Evolutionary conservation across 2,113 vertebrate genomes (phyloP).

Genomic region (Albula goreensis): DNA sequence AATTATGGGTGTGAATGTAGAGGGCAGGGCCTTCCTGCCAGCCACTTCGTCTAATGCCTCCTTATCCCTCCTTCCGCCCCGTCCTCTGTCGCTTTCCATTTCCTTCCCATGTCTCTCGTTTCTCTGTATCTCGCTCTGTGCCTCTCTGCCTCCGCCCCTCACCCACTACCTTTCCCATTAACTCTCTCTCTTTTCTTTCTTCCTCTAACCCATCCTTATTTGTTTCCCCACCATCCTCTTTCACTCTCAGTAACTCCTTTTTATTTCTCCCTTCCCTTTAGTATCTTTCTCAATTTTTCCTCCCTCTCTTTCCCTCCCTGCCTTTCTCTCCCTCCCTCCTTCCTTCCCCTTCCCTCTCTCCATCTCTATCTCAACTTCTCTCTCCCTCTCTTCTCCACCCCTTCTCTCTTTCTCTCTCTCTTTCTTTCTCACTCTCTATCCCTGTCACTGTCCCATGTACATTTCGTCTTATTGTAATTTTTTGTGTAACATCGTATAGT

Average conservation of each 20-base stretch:
- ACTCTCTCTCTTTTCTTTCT: no score
- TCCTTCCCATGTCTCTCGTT: neutral
- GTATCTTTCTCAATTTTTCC: neutral
- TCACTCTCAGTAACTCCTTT: neutral
- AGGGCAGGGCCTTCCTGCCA: conserved; percentile 27
- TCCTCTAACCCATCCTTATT: no score
- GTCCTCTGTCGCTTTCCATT: no score
- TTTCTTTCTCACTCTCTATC: neutral
- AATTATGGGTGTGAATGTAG: neutral
- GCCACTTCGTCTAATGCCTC: conserved; percentile 11
- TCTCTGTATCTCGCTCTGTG: neutral
- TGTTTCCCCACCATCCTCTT: neutral
- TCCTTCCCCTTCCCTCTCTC: conserved; percentile 13
- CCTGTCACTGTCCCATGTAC: no score
- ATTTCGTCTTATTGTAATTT: no score
- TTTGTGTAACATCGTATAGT: no score
- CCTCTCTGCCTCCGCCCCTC: no score
- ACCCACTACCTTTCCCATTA: no score
- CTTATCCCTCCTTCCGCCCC: conserved; percentile 25
- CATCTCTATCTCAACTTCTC: neutral
- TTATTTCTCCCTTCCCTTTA: conserved; percentile 11
- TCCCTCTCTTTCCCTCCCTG: neutral
- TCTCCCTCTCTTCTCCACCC: neutral
- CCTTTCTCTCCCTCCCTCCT: neutral
- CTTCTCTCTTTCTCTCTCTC: neutral